Evolutionary conservation across 2,113 vertebrate genomes (phyloP).

Genomic region (Orthonyx spaldingii): DNA sequence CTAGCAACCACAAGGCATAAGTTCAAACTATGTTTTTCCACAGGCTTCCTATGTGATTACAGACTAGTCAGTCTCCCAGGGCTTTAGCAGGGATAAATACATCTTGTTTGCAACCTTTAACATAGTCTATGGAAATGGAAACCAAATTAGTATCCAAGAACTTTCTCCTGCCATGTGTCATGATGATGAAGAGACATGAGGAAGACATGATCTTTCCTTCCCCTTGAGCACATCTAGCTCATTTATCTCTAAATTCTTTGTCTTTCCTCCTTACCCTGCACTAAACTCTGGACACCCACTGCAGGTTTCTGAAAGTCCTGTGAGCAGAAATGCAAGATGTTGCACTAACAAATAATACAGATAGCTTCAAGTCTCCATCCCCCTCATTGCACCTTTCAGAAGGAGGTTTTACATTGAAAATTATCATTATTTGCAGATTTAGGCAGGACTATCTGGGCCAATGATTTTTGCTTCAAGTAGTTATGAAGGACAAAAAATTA

Average conservation of each 20-base stretch:
- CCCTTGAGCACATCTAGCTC: background rate
- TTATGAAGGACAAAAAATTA: background rate
- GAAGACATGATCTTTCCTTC: background rate
- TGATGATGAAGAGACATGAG: background rate
- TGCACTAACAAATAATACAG: background rate
- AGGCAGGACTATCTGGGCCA: background rate
- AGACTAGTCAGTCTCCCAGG: background rate
- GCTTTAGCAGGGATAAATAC: background rate
- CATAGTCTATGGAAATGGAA: background rate
- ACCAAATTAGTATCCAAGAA: background rate
- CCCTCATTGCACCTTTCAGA: background rate
- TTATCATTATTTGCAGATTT: background rate
- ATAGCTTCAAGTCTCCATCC: background rate
- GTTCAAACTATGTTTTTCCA: background rate
- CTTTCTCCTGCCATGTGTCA: background rate
- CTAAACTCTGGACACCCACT: background rate
- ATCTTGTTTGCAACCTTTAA: background rate
- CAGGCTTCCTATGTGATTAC: constrained; percentile 28
- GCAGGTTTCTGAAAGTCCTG: background rate
- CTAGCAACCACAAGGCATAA: background rate
- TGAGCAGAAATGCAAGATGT: background rate
- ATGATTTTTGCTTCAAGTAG: background rate
- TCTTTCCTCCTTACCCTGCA: background rate
- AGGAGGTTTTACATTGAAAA: background rate
- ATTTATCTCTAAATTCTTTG: background rate